These are phyloP conservation scores for Holacanthella duospinosa DNA, from an alignment of 2,888 invertebrate species.

Conservation along the genomic window DNA sequence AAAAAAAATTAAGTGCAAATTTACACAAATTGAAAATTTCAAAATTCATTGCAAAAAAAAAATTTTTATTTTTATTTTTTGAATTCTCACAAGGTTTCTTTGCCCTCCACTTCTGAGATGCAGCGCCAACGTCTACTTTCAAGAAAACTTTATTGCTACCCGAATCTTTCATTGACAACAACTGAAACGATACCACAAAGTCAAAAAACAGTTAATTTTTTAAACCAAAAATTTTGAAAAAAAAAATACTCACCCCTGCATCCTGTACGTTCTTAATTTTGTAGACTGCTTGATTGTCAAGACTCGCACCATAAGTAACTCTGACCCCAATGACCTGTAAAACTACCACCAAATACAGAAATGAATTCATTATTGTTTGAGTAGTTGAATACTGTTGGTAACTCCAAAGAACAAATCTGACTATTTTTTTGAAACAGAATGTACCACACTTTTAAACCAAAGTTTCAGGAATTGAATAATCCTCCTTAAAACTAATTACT, in stretches of 20 bases:
- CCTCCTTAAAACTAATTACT: not conserved
- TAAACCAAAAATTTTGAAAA: too few relatives aligned
- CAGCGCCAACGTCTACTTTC: conserved; percentile 6
- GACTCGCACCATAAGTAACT: not conserved
- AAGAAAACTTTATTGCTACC: conserved; percentile 6
- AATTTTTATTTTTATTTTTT: too few relatives aligned
- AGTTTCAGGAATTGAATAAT: not conserved
- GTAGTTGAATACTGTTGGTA: not conserved
- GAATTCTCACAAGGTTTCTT: conserved; percentile 11
- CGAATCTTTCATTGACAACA: conserved; percentile 4
- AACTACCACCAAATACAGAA: not conserved
- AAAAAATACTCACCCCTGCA: conserved; percentile 16
- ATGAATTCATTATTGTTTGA: not conserved
- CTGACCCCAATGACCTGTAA: not conserved
- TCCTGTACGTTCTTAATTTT: conserved; percentile 15
- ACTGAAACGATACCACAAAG: conserved; percentile 7
- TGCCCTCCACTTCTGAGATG: conserved; percentile 17
- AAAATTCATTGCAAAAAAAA: too few relatives aligned
- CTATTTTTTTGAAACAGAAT: not conserved
- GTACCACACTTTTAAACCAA: not conserved
- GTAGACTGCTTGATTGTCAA: conserved; percentile 12
- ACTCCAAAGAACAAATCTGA: not conserved
- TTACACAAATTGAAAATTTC: too few relatives aligned
- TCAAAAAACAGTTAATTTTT: not conserved
- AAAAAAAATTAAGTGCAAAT: not conserved